Percentiles rank a stretch among this genome's conserved stretches.
Conservation (phyloP, 2,797 vertebrate species). For the Hozukius guyotensis region DNA sequence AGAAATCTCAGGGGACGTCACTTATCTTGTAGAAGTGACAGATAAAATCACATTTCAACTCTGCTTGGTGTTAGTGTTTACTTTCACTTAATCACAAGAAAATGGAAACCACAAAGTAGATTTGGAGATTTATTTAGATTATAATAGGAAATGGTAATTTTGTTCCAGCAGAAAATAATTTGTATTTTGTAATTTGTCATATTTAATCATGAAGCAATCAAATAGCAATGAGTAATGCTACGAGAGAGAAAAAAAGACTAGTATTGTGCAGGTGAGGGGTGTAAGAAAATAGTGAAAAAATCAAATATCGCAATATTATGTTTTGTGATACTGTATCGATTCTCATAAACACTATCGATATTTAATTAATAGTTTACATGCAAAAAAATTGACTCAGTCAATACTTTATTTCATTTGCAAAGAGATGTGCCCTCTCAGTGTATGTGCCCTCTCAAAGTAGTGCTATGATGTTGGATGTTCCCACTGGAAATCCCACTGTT, state of each 20-base stretch:
- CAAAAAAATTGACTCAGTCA: too few species aligned
- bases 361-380: too few species aligned
- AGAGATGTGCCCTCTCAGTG: too few species aligned
- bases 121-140: not conserved
- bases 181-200: not conserved
- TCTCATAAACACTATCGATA: too few species aligned
- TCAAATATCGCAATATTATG: too few species aligned
- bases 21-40: not conserved
- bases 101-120: not conserved
- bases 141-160: not conserved
- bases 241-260: not conserved
- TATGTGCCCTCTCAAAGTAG: too few species aligned
- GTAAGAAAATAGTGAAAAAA: too few species aligned
- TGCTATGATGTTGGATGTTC: too few species aligned
- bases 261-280: not conserved
- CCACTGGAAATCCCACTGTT: too few species aligned
- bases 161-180: not conserved
- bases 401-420: too few species aligned
- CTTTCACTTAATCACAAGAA: not conserved
- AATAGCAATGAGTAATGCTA: not conserved
- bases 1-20: not conserved
- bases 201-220: not conserved
- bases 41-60: not conserved
- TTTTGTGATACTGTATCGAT: too few species aligned
- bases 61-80: not conserved